Evolutionary conservation across 2,888 invertebrate genomes (phyloP).

Genomic region (Poecilobothrus nobilitatus): DNA sequence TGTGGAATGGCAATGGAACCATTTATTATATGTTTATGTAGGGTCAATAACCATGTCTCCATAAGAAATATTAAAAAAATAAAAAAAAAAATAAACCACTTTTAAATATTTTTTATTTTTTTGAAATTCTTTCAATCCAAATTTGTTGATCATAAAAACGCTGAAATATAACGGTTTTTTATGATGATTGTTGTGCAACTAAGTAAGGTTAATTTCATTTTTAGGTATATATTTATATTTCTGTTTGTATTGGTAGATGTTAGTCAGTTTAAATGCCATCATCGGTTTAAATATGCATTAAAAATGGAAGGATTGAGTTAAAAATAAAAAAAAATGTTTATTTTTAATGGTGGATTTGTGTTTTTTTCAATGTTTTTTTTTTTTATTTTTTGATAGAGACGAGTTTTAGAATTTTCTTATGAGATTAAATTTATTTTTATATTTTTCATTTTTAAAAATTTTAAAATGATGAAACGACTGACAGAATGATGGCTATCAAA

Average conservation of each 20-base stretch:
- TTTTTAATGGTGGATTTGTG: neutral
- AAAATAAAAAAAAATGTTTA: neutral
- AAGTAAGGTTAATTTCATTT: neutral
- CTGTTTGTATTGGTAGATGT: too few species aligned
- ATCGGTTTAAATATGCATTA: neutral
- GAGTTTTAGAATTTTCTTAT: neutral
- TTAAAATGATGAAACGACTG: neutral
- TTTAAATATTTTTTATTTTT: neutral
- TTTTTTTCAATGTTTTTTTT: neutral
- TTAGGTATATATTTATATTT: neutral
- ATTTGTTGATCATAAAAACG: neutral
- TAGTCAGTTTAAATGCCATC: too few species aligned
- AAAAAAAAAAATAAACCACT: neutral
- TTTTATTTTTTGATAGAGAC: too few species aligned
- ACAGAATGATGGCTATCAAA: neutral
- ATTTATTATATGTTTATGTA: too few species aligned
- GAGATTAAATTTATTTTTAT: neutral
- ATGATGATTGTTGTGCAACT: constrained; percentile 6
- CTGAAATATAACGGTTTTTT: neutral
- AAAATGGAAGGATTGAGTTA: neutral
- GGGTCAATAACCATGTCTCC: too few species aligned
- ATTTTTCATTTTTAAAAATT: neutral
- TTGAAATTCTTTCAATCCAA: neutral
- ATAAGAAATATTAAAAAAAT: neutral
- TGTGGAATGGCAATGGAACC: too few species aligned